Evolutionary conservation across 2,797 vertebrate species (phyloP).

Genomic region (Trichosurus vulpecula): DNA sequence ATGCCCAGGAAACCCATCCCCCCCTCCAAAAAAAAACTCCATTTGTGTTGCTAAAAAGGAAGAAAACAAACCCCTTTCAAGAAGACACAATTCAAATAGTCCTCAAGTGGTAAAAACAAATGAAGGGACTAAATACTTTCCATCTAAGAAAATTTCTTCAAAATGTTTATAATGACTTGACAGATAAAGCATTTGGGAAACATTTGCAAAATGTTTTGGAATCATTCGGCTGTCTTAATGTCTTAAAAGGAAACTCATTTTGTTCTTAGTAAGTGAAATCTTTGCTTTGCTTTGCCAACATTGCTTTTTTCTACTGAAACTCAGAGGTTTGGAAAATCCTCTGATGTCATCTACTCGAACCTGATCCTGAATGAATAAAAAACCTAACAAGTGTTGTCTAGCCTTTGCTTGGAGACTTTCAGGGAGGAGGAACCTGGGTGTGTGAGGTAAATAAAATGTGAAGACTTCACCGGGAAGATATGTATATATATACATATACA

Average conservation of each 20-base stretch:
- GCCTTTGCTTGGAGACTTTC: neutral
- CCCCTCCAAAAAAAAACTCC: neutral
- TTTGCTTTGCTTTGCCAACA: neutral
- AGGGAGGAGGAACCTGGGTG: neutral
- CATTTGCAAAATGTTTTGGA: constrained; percentile 3
- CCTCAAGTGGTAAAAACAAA: neutral
- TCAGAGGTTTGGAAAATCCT: neutral
- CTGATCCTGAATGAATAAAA: neutral
- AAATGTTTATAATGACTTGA: neutral
- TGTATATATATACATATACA: too few species aligned
- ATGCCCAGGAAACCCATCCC: neutral
- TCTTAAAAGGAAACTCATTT: neutral
- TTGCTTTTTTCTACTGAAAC: neutral
- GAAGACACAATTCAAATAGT: neutral
- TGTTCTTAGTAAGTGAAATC: neutral
- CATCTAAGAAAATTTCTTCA: neutral
- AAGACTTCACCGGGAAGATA: too few species aligned
- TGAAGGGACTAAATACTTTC: neutral
- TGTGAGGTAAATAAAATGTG: too few species aligned
- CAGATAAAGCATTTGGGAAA: neutral
- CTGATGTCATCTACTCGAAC: neutral
- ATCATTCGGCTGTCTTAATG: neutral
- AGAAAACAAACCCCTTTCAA: neutral
- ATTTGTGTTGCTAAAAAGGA: neutral
- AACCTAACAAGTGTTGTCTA: neutral